Evolutionary conservation across 2,888 invertebrate genomes (phyloP).

Genomic region (Eledone cirrhosa): DNA sequence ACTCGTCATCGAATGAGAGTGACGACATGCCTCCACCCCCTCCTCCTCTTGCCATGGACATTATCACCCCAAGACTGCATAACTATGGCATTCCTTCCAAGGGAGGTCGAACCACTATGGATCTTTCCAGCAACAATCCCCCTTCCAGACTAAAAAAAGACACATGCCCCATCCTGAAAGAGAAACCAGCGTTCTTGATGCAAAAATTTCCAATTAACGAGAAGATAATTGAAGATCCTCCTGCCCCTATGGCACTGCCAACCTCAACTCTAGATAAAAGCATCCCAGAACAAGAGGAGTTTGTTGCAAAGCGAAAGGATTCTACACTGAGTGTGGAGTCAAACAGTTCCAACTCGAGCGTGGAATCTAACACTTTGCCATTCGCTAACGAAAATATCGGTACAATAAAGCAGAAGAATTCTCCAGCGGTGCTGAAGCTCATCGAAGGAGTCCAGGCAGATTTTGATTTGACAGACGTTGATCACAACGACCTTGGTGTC

Average conservation of each 20-base stretch:
- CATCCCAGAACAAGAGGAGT: conserved; percentile 21
- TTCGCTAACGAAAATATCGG: conserved; percentile 99
- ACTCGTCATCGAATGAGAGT: conserved; percentile 54
- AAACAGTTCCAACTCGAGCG: conserved; percentile 75
- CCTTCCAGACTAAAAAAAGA: conserved; percentile 19
- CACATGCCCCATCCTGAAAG: conserved; percentile 16
- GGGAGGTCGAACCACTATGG: conserved; percentile 42
- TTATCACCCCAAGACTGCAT: conserved; percentile 60
- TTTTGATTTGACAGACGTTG: neutral
- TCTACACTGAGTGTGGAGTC: conserved; percentile 48
- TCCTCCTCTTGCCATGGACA: conserved; percentile 61
- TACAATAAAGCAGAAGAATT: conserved; percentile 86
- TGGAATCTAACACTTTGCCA: conserved; percentile 86
- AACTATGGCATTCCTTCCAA: conserved; percentile 59
- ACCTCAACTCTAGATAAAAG: conserved; percentile 23
- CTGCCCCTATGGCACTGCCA: neutral
- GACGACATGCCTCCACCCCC: conserved; percentile 63
- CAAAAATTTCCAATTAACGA: conserved; percentile 27
- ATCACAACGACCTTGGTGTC: neutral
- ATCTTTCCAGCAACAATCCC: neutral
- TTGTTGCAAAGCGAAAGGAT: conserved; percentile 35
- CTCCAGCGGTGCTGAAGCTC: conserved; percentile 50
- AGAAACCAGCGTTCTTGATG: neutral
- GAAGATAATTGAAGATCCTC: conserved; percentile 30
- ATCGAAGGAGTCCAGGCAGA: conserved; percentile 50